Evolutionary conservation across 2,113 vertebrate genomes (phyloP), one percentile per base, ranked within the genome.

Genomic region (Riparia riparia): DNA sequence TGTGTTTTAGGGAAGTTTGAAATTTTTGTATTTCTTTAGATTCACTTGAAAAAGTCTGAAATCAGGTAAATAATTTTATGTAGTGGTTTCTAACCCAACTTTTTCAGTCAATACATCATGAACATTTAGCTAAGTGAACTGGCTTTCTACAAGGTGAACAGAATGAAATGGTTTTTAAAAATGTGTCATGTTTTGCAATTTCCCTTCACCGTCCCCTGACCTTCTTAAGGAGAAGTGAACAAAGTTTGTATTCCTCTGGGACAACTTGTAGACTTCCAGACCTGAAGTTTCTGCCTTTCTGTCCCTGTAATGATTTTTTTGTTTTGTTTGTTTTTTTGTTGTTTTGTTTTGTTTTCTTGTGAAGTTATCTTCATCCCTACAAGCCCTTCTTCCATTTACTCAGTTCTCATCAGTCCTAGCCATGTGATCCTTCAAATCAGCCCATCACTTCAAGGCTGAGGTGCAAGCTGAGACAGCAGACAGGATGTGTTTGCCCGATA

Each of bases 331-430:
- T 37, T 37, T 37, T 37, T 37, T 8, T 8, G 37, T 37, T 37
- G 37, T 37, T 37, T 37, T 37, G 37, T 37, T 82, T 58, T 64
- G 61, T 88, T 83, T 17, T 56, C 12, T 39, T 45, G 11, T 50
- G 70, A 66, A 51, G 21, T 79, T 90, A 17, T 45, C 14, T 91
- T 84, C 42, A 34, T 42, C 50, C 37, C 44, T 39, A 64, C 31
- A 25, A 78, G 28, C 58, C 63, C 21, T 83, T 92, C 21, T 83
- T 92, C 47, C 57, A 49, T 92, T 83, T 78, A 53, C 49, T 96
- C 92, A 71, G n/a, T 56, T 93, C 76, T 80, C 19, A 6, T 64
- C 54, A 94, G 34, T 25, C 0, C 0, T 29, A 58, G 72, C 64
- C 49, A 19, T 64, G 34, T 91, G 74, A 74, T 16, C 51, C 47